Evolutionary conservation across 2,113 vertebrate species (phyloP), one percentile per base, ranked within the genome.

Genomic region (Pseudopipra pipra): DNA sequence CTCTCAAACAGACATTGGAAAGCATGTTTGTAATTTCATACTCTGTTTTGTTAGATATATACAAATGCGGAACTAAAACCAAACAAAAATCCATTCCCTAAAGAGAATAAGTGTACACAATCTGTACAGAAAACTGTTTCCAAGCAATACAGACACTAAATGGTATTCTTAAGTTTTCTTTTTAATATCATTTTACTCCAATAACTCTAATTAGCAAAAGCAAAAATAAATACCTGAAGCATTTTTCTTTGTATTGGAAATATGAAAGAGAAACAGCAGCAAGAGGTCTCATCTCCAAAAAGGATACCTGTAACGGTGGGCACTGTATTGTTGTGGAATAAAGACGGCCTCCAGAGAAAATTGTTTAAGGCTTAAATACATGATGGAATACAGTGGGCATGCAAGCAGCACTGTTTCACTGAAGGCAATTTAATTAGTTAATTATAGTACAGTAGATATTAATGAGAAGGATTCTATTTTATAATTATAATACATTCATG

Each of bases 1-100:
- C 55, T 92, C 52, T 82, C 56, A 81, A 58, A 68, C 35, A 84
- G 66, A 66, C 41, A 39, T n/a, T 3, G 10, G 18, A 85, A 95
- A 83, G 44, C 56, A 5, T 23, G 65, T 93, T 84, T 86, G 79
- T 90, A 63, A 92, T 93, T 81, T 93, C 61, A 92, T 76, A 16
- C 65, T 79, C 49, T 2, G 4, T 93, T 94, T 93, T 89, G 68
- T 81, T 71, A 84, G 27, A 31, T 31, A 24, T 78, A 84, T 4
- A 93, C 89, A 95, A 87, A 95, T 47, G 39, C 79, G 86, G 80
- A 96, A 89, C 47, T 55, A 55, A 92, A 95, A 30, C 0, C 76
- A 95, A 86, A 68, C 54, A 87, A 44, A 84, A 86, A 77, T 55
- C 54, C 73, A 37, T 90, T 88, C 65, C 44, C 65, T 77, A 72